A percentile compares a stretch with the other conserved stretches of the same genome.
These are phyloP conservation scores for Notolepis coatsorum DNA, from an alignment of 2,797 vertebrate species.

Conservation along the genomic window DNA sequence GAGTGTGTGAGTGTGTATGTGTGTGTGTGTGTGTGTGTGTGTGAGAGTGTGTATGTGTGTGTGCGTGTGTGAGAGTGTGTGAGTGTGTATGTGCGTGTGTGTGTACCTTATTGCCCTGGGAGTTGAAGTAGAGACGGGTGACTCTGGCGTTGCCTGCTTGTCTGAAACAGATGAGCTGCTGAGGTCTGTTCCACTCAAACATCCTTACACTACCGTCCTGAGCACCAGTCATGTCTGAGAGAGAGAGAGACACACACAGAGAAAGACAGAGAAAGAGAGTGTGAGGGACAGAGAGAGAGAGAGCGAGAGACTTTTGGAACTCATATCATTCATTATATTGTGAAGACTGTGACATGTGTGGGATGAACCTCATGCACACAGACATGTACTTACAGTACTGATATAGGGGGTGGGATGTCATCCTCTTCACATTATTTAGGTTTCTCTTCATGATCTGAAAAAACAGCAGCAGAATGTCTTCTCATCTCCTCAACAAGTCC, in stretches of 20 bases:
- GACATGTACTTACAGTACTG: constrained; percentile 92
- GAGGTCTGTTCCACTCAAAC: constrained; percentile 98
- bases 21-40: constrained; percentile 10
- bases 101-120: constrained; percentile 96
- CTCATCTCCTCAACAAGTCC: too few species aligned
- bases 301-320: not conserved
- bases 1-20: constrained; percentile 12
- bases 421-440: constrained; percentile 97
- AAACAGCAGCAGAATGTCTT: too few species aligned
- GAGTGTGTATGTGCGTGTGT: not conserved
- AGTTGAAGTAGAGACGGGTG: constrained; percentile 97
- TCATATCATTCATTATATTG: not conserved
- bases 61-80: not conserved
- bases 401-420: constrained; percentile 97
- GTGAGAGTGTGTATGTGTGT: not conserved
- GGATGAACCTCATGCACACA: not conserved
- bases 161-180: constrained; percentile 95
- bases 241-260: constrained; percentile 33
- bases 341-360: not conserved
- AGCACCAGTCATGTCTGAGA: constrained; percentile 94
- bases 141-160: constrained; percentile 97
- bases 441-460: constrained; percentile 96
- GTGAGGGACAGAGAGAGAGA: not conserved
- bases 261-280: not conserved
- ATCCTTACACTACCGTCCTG: constrained; percentile 98